Base-by-base conservation (phyloP, 2,797 vertebrate species). In the Apodemus agrarius region DNA sequence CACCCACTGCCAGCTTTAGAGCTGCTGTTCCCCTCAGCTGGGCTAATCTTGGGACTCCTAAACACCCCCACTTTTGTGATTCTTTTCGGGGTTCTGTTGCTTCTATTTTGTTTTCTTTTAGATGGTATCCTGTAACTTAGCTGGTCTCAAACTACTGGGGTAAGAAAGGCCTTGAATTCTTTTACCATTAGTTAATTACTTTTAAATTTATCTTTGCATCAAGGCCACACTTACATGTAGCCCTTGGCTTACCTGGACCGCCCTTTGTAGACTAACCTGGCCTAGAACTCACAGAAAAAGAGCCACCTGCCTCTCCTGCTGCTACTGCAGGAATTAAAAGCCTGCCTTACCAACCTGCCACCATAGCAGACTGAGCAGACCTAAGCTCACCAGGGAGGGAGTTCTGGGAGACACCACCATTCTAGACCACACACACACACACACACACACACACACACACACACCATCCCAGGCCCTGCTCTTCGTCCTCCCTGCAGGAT, bases 21-120 rank as follows among this genome's bases (percentile, higher is more conserved):
- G 17, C 13, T 16, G 22, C 9, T 0, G 17, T 0, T 59, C 9
- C 22, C 22, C 24, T 40, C 34, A 21, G 22, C 40, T 46, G 7
- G 3, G 11, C 13, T 13, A 54, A 57, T 1, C 1, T 0, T 12
- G 1, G 3, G 63, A 12, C 63, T 76, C 29, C 69, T 72, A 22
- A n/a, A 43, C 46, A 3, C 12, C 21, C 29, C 26, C 7, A 0
- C 2, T 2, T 46, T 19, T 69, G 52, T 2, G 26, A 40, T 46
- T 46, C 43, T 74, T 40, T 54, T 22, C 4, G 4, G 49, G 10
- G 2, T 16, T 57, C 24, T 22, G 9, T 29, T 37, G 13, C 24
- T 90, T 34, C 43, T 63, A 31, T 49, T 46, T 49, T 46, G 2
- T 46, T 59, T 78, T 65, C 19, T 46, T 40, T 52, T 19, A 61